Conservation (phyloP, 2,888 invertebrate species). For the Rosalia funebris region DNA sequence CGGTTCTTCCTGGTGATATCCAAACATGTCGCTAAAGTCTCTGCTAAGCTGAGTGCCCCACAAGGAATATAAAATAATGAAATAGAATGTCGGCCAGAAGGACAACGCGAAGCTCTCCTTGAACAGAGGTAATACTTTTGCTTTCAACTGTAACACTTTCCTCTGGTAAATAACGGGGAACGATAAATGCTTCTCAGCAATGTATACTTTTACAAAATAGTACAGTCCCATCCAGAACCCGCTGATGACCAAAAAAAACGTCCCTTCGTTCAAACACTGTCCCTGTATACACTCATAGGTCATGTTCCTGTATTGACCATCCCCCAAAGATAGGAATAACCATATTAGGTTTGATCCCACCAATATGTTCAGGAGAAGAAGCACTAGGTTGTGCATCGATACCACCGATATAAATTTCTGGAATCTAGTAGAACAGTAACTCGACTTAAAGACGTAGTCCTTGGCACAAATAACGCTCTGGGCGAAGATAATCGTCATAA, state of each 20-base stretch:
- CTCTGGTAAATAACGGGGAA: conserved; percentile 79
- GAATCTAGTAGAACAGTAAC: conserved; percentile 75
- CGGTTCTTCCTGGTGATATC: conserved; percentile 64
- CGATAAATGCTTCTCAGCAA: conserved; percentile 68
- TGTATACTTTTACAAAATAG: conserved; percentile 69
- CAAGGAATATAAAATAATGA: conserved; percentile 70
- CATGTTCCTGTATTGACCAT: conserved; percentile 68
- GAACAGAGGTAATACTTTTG: conserved; percentile 68
- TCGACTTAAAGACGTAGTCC: conserved; percentile 71
- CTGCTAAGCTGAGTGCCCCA: conserved; percentile 69
- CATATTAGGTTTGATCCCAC: conserved; percentile 76
- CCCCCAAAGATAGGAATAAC: conserved; percentile 74
- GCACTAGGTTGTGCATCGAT: conserved; percentile 69
- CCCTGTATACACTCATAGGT: conserved; percentile 65
- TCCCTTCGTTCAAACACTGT: conserved; percentile 73
- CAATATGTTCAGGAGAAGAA: conserved; percentile 69
- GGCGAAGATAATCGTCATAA: conserved; percentile 72
- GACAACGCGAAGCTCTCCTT: conserved; percentile 70
- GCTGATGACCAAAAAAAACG: conserved; percentile 73
- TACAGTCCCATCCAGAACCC: conserved; percentile 76
- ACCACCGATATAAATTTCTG: conserved; percentile 72
- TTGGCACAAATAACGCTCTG: conserved; percentile 80
- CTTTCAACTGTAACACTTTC: conserved; percentile 75
- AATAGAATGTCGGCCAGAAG: conserved; percentile 72
- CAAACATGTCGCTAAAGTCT: conserved; percentile 67